These are phyloP conservation scores for Bombyx mori DNA, from an alignment of 1,140 invertebrate species.

Conservation along the genomic window DNA sequence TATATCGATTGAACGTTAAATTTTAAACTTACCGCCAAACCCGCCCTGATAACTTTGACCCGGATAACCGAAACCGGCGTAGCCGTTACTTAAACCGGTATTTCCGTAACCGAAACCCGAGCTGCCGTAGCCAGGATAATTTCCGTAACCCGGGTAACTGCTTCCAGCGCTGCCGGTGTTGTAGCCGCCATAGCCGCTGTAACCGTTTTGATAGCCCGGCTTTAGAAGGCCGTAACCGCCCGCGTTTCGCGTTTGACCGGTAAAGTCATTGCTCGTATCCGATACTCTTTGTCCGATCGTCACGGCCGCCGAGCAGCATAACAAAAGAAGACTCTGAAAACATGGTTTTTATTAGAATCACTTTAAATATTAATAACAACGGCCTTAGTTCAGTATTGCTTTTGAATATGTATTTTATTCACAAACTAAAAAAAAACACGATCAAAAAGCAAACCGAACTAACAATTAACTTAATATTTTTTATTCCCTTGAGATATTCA, in stretches of 20 bases:
- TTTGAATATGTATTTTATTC: too few species aligned
- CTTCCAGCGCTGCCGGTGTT: slow-evolving; percentile 14
- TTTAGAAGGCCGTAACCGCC: slow-evolving; percentile 46
- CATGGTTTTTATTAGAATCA: slow-evolving; percentile 5
- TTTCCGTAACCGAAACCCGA: slow-evolving; percentile 8
- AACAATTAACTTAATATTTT: too few species aligned
- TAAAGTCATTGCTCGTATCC: slow-evolving; percentile 23
- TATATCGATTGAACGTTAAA: too few species aligned
- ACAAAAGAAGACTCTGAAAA: slow-evolving; percentile 40
- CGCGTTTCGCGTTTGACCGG: slow-evolving; percentile 20
- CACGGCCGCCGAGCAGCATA: slow-evolving; percentile 32
- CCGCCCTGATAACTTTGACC: slow-evolving; percentile 26
- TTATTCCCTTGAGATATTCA: too few species aligned
- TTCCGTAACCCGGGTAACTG: slow-evolving; percentile 8
- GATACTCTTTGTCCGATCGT: slow-evolving; percentile 21
- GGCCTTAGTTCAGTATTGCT: too few species aligned
- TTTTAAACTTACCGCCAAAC: slow-evolving; percentile 12
- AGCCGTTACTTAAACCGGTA: slow-evolving; percentile 11
- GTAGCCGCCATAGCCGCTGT: slow-evolving; percentile 25
- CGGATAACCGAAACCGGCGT: slow-evolving; percentile 14
- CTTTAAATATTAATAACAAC: too few species aligned
- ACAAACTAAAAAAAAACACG: too few species aligned
- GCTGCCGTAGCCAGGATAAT: slow-evolving; percentile 9
- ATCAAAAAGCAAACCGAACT: too few species aligned
- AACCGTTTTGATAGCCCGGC: slow-evolving; percentile 33